Evolutionary conservation across 1,140 invertebrate genomes (phyloP), one percentile per base, ranked within the genome.

Genomic region (Tenebrio molitor): DNA sequence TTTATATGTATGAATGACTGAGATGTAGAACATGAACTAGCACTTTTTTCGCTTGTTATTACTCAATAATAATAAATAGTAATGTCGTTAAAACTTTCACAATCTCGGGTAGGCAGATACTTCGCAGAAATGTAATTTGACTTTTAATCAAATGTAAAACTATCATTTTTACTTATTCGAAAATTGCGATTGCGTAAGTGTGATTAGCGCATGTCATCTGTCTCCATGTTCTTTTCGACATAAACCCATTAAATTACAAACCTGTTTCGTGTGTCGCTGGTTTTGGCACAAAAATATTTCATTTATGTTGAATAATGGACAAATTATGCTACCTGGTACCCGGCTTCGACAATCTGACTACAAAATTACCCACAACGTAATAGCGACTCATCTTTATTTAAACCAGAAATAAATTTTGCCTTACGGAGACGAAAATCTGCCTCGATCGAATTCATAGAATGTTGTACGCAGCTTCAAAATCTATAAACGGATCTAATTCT

Each of bases 21-120:
- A 29, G 23, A 58, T 58, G 25, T 58, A 58, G 50, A 58, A 58
- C 50, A 58, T 58, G 50, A 58, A 58, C 10, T 29, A 29, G 50
- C 50, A 14, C 14, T 58, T 58, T 58, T 58, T 58, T 23, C 25
- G 25, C n/a, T 19, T 50, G 10, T n/a, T 12, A 29, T 58, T 58
- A 58, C 50, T 58, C 50, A 58, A 58, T 58, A 58, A 58, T 58
- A 58, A 58, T 58, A 58, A 58, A 58, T 58, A 58, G 23, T 29
- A 58, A 58, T 29, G 50, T 33, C 50, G 29, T 58, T 58, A 29
- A 29, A 58, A 58, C 50, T 58, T 58, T 58, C 50, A 58, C 50
- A 58, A 58, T 58, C 23, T 29, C 21, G 29, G 12, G 23, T 58
- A 50, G 50, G 50, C 23, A 25, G 50, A 8, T 29, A 58, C 50